These are phyloP conservation scores for Cygnus buccinator DNA, from an alignment of 2,113 vertebrate species.

Conservation along the genomic window DNA sequence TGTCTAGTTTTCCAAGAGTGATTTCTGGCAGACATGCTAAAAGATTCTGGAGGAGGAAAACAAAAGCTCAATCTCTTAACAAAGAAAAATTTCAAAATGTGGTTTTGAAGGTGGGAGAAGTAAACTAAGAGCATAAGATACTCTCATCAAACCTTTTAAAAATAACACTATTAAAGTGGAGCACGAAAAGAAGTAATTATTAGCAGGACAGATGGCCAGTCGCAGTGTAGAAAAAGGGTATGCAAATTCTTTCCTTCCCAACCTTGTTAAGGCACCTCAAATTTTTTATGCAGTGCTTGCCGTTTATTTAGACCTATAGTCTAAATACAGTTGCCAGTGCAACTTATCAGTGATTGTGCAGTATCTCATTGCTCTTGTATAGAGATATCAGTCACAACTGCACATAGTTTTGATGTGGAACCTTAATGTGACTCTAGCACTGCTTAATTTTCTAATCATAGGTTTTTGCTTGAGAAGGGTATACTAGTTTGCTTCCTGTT, in stretches of 20 bases:
- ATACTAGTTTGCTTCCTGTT: neutral
- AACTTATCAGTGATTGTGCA: fast-evolving
- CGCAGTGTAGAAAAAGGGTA: neutral
- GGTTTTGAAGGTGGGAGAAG: neutral
- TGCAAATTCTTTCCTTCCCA: neutral
- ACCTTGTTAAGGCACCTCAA: neutral
- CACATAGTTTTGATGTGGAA: neutral
- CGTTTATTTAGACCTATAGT: neutral
- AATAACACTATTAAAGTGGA: neutral
- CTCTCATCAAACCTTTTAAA: neutral
- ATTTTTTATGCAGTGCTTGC: neutral
- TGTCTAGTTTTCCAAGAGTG: neutral
- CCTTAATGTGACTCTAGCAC: neutral
- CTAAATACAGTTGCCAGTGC: neutral
- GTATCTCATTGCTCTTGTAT: neutral
- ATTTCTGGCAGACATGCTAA: slow-evolving; percentile 18
- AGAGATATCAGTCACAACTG: fast-evolving
- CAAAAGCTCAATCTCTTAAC: neutral
- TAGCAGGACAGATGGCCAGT: neutral
- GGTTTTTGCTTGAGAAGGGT: neutral
- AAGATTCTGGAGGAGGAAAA: neutral
- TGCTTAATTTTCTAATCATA: neutral
- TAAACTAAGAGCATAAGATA: neutral
- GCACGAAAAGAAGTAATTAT: neutral
- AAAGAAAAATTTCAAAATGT: neutral